These are phyloP conservation scores for Anguilla anguilla DNA, from an alignment of 2,797 vertebrate genomes.

Conservation along the genomic window DNA sequence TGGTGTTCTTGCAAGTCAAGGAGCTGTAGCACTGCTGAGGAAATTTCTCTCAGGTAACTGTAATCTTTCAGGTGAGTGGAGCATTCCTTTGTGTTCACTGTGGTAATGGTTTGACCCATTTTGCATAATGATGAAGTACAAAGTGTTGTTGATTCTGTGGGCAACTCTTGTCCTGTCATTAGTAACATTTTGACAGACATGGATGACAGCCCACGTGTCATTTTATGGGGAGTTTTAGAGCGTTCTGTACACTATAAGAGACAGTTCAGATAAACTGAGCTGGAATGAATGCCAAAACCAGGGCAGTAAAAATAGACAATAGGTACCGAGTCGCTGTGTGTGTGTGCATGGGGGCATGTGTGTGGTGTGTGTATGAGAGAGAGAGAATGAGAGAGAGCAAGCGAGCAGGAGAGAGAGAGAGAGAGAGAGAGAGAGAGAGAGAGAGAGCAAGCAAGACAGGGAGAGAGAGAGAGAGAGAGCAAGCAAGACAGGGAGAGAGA, in stretches of 20 bases:
- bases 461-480: not conserved
- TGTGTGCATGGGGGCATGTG: not conserved
- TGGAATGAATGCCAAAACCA: not conserved
- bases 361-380: not conserved
- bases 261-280: not conserved
- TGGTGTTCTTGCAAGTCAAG: not conserved
- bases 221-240: not conserved
- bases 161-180: not conserved
- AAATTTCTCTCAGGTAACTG: not conserved
- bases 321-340: not conserved
- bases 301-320: not conserved
- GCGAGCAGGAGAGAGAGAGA: not conserved
- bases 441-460: not conserved
- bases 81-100: not conserved
- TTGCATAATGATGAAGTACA: not conserved
- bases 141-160: not conserved
- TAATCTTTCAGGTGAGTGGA: not conserved
- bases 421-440: not conserved
- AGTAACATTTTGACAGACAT: not conserved
- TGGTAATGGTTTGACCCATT: not conserved
- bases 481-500: not conserved
- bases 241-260: not conserved
- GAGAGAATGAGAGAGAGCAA: too few species aligned
- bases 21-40: not conserved
- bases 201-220: not conserved